Percentiles rank a stretch among this genome's conserved stretches.
phyloP scores from a whole-genome alignment of 2,797 vertebrate species.

The Myripristis jacobus region DNA sequence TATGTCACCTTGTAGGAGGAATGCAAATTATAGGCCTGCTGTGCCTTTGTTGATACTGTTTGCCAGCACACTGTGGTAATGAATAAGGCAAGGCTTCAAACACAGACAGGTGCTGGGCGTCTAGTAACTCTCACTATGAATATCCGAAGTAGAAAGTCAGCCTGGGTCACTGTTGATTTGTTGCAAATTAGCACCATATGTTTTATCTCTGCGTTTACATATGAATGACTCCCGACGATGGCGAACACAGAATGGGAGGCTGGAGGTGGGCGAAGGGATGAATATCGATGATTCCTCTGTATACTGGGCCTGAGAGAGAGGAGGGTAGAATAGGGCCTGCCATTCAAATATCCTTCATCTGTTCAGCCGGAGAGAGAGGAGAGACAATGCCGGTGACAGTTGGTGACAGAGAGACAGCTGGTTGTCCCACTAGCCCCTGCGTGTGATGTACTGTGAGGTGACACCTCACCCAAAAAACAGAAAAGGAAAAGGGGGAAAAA shows the following conservation, averaged over 20 bases:
- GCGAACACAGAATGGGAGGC: slow-evolving; percentile 67
- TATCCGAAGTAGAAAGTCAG: slow-evolving; percentile 68
- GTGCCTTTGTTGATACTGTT: slow-evolving; percentile 76
- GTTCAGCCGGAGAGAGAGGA: slow-evolving; percentile 70
- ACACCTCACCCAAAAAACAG: slow-evolving; percentile 60
- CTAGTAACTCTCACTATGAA: slow-evolving; percentile 68
- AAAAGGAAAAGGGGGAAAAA: slow-evolving; percentile 39
- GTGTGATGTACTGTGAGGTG: slow-evolving; percentile 74
- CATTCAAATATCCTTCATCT: slow-evolving; percentile 81
- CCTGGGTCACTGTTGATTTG: slow-evolving; percentile 81
- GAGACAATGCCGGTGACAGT: slow-evolving; percentile 78
- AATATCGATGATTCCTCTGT: slow-evolving; percentile 74
- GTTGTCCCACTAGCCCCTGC: slow-evolving; percentile 73
- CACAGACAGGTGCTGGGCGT: slow-evolving; percentile 78
- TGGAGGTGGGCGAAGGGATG: slow-evolving; percentile 63
- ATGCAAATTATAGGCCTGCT: slow-evolving; percentile 77
- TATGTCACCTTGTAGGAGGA: slow-evolving; percentile 78
- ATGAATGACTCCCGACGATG: slow-evolving; percentile 71
- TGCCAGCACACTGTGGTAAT: slow-evolving; percentile 76
- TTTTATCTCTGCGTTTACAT: slow-evolving; percentile 81
- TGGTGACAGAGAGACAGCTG: slow-evolving; percentile 82
- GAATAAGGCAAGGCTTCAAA: slow-evolving; percentile 80
- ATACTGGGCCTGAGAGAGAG: slow-evolving; percentile 25
- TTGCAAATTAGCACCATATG: slow-evolving; percentile 82
- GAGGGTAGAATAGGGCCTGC: slow-evolving; percentile 54